Evolutionary conservation across 1,140 invertebrate species (phyloP).

Genomic region (Atta cephalotes): DNA sequence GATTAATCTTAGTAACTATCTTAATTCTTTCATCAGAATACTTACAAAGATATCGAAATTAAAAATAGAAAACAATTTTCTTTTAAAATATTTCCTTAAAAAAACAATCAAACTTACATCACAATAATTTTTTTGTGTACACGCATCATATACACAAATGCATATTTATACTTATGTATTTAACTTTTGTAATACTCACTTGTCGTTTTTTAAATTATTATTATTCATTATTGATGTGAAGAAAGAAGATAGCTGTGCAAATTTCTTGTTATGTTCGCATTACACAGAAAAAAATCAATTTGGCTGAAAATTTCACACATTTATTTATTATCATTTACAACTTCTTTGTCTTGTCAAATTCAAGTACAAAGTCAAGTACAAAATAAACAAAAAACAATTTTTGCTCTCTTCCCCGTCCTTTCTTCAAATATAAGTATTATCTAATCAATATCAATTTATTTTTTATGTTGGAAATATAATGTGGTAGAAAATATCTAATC

Average conservation of each 20-base stretch:
- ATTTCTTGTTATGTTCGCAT: neutral
- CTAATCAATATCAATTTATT: no score
- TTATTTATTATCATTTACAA: neutral
- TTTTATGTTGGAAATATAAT: no score
- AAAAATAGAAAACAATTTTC: neutral
- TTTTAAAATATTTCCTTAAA: neutral
- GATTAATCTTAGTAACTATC: neutral
- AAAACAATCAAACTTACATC: neutral
- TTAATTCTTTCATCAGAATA: neutral
- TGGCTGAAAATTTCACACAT: neutral
- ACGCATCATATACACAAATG: neutral
- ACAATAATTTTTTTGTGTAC: neutral
- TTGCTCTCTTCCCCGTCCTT: neutral
- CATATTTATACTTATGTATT: no score
- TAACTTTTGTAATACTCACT: no score
- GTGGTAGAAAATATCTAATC: no score
- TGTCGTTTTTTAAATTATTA: no score
- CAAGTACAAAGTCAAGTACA: neutral
- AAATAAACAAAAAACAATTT: neutral
- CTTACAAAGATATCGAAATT: neutral
- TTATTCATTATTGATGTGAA: no score
- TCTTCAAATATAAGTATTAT: neutral
- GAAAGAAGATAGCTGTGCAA: neutral
- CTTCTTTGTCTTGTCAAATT: neutral
- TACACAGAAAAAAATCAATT: neutral